Conservation (phyloP, 2,888 invertebrate species). For the Arge pagana region DNA sequence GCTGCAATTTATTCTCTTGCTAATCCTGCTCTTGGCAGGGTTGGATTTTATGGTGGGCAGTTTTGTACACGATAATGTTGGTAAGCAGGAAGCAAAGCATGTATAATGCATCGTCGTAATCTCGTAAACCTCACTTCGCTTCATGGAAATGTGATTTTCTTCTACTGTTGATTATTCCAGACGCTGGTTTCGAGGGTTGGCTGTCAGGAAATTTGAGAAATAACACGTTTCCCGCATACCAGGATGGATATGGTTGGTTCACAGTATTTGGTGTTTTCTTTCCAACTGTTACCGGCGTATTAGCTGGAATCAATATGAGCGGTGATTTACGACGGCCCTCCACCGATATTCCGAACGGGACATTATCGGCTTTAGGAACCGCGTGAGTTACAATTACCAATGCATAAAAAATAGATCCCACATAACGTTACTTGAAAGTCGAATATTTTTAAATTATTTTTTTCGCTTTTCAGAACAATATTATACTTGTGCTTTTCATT, state of each 20-base stretch:
- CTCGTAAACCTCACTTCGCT: background rate
- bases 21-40: constrained; percentile 85
- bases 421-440: constrained; percentile 1
- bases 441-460: no score
- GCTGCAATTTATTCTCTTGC: constrained; percentile 85
- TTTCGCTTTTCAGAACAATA: constrained; percentile 69
- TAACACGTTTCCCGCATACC: constrained; percentile 82
- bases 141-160: background rate
- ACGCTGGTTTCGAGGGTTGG: constrained; percentile 86
- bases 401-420: constrained; percentile 29
- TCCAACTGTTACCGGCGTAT: constrained; percentile 94
- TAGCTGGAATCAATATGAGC: constrained; percentile 98
- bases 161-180: constrained; percentile 58
- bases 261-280: constrained; percentile 97
- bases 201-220: constrained; percentile 75
- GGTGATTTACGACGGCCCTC: constrained; percentile 93
- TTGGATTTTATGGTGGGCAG: constrained; percentile 94
- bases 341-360: constrained; percentile 91
- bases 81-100: constrained; percentile 59
- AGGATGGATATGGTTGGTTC: constrained; percentile 87
- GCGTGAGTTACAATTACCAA: constrained; percentile 64
- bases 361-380: constrained; percentile 87
- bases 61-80: constrained; percentile 74
- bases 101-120: background rate
- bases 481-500: constrained; percentile 88